phyloP scores from a whole-genome alignment of 2,113 vertebrate species.

The Tapirus terrestris region DNA sequence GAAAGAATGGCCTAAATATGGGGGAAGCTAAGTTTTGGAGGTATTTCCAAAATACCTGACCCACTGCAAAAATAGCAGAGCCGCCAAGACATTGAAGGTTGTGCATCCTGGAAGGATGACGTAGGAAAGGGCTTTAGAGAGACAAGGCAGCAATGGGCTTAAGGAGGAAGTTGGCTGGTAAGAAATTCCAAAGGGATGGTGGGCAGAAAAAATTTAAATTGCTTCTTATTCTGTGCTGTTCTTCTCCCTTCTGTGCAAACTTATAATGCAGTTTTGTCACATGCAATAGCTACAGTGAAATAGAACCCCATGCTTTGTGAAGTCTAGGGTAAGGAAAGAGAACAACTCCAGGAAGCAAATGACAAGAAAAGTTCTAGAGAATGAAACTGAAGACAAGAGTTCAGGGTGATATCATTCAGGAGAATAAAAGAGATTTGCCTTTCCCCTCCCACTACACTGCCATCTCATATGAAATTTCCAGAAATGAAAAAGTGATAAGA shows the following conservation, averaged over 20 bases:
- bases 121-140: neutral
- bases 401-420: neutral
- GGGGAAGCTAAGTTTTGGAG: neutral
- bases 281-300: neutral
- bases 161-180: neutral
- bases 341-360: neutral
- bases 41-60: neutral
- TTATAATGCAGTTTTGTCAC: neutral
- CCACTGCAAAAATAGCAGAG: neutral
- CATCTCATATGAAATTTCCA: neutral
- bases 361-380: neutral
- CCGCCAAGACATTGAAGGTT: neutral
- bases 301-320: neutral
- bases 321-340: neutral
- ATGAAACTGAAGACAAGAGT: neutral
- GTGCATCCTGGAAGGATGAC: neutral
- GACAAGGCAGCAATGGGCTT: neutral
- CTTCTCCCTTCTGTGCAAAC: neutral
- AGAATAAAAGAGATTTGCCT: neutral
- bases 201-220: neutral
- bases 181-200: neutral
- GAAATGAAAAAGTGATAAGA: neutral
- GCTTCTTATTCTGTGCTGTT: neutral
- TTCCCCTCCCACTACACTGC: neutral
- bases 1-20: neutral